Conservation (phyloP, 2,888 invertebrate species). For the Meloe dianella region DNA sequence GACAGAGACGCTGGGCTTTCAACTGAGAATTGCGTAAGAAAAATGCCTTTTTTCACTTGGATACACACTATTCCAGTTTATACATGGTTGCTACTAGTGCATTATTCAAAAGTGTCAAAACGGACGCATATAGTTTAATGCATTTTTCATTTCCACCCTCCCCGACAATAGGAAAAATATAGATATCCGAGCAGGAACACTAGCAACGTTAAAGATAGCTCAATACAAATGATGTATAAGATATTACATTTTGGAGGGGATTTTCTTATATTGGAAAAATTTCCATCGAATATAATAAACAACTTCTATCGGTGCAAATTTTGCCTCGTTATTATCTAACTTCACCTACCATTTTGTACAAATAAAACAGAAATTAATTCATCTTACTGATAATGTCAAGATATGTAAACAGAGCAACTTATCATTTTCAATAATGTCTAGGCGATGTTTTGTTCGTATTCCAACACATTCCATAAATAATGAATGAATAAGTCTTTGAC, state of each 20-base stretch:
- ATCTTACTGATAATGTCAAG: not conserved
- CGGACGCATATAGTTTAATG: slow-evolving; percentile 31
- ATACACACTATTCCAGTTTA: not conserved
- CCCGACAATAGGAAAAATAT: slow-evolving; percentile 2
- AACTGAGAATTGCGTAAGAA: not conserved
- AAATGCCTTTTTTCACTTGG: too few relatives aligned
- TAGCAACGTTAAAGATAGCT: slow-evolving; percentile 20
- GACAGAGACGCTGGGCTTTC: not conserved
- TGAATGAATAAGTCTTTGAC: slow-evolving; percentile 40
- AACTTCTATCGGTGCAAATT: not conserved
- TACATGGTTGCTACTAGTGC: slow-evolving; percentile 13
- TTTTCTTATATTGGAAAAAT: not conserved
- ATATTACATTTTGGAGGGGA: slow-evolving; percentile 27
- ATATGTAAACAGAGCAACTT: not conserved
- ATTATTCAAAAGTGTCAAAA: slow-evolving; percentile 35
- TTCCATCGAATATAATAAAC: not conserved
- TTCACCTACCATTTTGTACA: too few relatives aligned
- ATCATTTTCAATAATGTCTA: not conserved
- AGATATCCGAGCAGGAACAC: not conserved
- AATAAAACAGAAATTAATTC: not conserved
- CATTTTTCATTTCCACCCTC: slow-evolving; percentile 33
- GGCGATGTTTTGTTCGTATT: not conserved
- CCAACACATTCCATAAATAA: slow-evolving; percentile 29
- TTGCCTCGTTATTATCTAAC: not conserved
- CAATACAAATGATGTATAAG: slow-evolving; percentile 26